Base-by-base conservation (phyloP, 2,113 vertebrate species). In the Nicator chloris region DNA sequence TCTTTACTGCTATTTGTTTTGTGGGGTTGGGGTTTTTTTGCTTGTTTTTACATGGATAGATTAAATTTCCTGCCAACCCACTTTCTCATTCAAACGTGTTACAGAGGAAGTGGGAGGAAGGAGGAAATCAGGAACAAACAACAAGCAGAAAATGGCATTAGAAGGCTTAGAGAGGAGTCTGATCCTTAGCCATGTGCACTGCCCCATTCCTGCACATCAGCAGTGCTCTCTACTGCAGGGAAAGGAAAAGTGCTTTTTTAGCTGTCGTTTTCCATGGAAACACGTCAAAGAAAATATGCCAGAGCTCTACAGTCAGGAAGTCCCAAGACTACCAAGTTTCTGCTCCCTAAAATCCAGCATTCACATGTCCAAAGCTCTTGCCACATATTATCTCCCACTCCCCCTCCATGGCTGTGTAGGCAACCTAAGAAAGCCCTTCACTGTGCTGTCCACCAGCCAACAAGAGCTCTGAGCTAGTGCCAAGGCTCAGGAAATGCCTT, bases 61-160 rank as follows among this genome's bases (percentile, higher is more conserved):
- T 96, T 95, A 92, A 90, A 96, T 92, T 94, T 93, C 75, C 84
- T 89, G 57, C 20, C 88, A 92, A 73, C 70, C 56, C 64, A 71
- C 44, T 87, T 96, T 93, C 50, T 88, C 70, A 69, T 72, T 95
- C 75, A 86, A 91, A 75, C 15, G 40, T 39, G 6, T 77, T 69
- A 72, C 31, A 63, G 76, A 81, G 72, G 72, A 94, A 70, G 26
- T 16, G 21, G 28, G 35, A 20, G 37, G 51, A 76, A 83, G 33
- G 33, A 63, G 45, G 33, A 79, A 92, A 93, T 76, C 16, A 31
- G 44, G 47, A 81, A 90, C 23, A 83, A 91, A 33, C 1, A 5
- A 66, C 35, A 18, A 73, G 37, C 60, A 79, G 88, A 63, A 95
- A 95, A 93, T 80, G 22, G 42, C 47, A 82, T 94, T 92, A 92